Base-by-base conservation (phyloP, 2,797 vertebrate species). In the Melanotaenia trifasciata region DNA sequence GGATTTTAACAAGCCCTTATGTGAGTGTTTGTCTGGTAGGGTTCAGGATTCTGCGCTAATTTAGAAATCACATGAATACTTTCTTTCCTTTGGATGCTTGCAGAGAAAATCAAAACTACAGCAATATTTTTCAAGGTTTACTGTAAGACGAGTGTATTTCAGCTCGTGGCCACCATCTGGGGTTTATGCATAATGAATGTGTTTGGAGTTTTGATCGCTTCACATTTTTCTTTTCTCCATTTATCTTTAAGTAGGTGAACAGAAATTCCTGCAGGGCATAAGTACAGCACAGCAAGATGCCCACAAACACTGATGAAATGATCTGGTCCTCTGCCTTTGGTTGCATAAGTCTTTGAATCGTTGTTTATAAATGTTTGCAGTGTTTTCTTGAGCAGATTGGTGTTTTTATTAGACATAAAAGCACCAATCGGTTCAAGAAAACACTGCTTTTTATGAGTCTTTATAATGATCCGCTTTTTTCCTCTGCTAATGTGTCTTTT, bases 61-160 rank as follows among this genome's bases (percentile, higher is more conserved):
- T 26, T 2, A 2, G 43, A 3, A 1, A 4, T 58, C 3, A 10
- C 43, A 9, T 50, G 64, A 60, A 50, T 9, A 33, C 16, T 22
- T 56, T 58, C 13, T 2, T n/a, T 16, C 8, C 24, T 45, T 64
- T 20, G 33, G 33, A 11, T 53, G n/a, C 45, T 58, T 63, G 45
- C 45, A 78, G 51, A 56, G 28, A 28, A 51, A 28, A 33, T 60
- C 26, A 26, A 14, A 47, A 47, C 45, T 54, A 47, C 56, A 32
- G 20, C 47, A 53, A 53, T 26, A 53, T 24, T 24, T 53, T 40
- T 28, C 40, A 65, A 76, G 30, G 38, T 67, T 59, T 30, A 70
- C 33, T 54, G 9, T 54, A 54, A 22, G 2, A 30, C 2, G 12
- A 53, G 3, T 13, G 10, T 24, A 26, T 16, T 26, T 47, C 45